phyloP scores from a whole-genome alignment of 2,888 invertebrate genomes.

The Calliphora vomitoria region DNA sequence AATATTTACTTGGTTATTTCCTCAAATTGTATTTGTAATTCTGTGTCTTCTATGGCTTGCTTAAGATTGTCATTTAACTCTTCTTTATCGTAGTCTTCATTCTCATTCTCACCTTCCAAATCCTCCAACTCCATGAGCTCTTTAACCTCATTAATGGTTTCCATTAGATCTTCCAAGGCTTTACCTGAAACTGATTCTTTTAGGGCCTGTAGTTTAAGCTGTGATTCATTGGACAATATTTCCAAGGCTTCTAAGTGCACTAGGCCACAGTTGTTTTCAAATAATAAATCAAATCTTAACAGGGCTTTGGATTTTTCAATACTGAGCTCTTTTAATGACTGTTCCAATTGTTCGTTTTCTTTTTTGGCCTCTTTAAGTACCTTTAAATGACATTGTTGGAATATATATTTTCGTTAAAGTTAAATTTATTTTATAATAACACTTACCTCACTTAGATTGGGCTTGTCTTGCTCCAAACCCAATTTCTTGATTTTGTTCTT shows the following conservation, averaged over 20 bases:
- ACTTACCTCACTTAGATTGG: conserved; percentile 81
- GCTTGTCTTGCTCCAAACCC: conserved; percentile 82
- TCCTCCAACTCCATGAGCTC: conserved; percentile 91
- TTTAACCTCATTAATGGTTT: conserved; percentile 91
- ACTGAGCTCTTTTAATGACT: conserved; percentile 80
- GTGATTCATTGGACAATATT: conserved; percentile 93
- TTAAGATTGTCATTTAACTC: conserved; percentile 86
- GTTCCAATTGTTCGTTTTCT: conserved; percentile 86
- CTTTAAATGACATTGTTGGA: conserved; percentile 81
- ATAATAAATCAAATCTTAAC: conserved; percentile 91
- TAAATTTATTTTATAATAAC: background rate
- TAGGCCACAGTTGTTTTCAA: conserved; percentile 94
- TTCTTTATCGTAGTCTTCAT: conserved; percentile 84
- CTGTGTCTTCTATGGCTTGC: conserved; percentile 88
- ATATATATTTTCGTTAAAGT: background rate
- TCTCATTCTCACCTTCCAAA: conserved; percentile 86
- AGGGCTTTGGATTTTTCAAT: conserved; percentile 84
- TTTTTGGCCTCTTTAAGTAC: conserved; percentile 89
- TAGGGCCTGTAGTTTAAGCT: conserved; percentile 89
- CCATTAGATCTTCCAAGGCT: conserved; percentile 88
- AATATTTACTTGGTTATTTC: conserved; percentile 86
- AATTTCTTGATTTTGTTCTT: conserved; percentile 87
- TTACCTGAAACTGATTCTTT: conserved; percentile 86
- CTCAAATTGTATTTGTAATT: conserved; percentile 87
- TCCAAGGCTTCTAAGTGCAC: conserved; percentile 96